Evolutionary conservation across 2,888 invertebrate species (phyloP), one percentile per base, ranked within the genome.

Genomic region (Acanthopleura granulata): DNA sequence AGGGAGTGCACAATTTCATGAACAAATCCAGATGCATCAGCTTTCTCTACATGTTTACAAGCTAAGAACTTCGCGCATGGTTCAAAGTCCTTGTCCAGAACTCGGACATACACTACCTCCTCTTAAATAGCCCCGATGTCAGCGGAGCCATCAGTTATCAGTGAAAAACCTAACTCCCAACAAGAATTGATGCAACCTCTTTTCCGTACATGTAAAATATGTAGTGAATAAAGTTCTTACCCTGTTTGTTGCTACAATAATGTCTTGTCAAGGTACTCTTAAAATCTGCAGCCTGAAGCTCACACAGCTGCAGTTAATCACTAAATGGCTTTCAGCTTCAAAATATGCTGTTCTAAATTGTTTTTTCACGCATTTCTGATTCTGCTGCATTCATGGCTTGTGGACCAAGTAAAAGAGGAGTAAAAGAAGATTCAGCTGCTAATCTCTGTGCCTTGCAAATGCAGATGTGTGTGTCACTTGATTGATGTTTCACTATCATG

Each of bases 191-290:
- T 22, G 18, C 51, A 18, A n/a, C n/a, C n/a, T n/a, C n/a, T n/a
- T n/a, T n/a, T n/a, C n/a, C n/a, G n/a, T n/a, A n/a, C n/a, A n/a
- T n/a, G n/a, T n/a, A n/a, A n/a, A n/a, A n/a, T n/a, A n/a, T n/a
- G n/a, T n/a, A n/a, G n/a, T n/a, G n/a, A n/a, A n/a, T n/a, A n/a
- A n/a, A n/a, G n/a, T n/a, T n/a, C n/a, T n/a, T n/a, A n/a, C n/a
- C n/a, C n/a, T n/a, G n/a, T n/a, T 62, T n/a, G n/a, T n/a, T n/a
- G 22, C 62, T 62, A 22, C 62, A 62, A 62, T 62, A 62, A 62
- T 62, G 62, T 22, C 22, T 62, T 15, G 62, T 62, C 22, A 62
- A 62, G 25, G 14, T 22, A 62, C 15, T 18, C 11, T 62, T 62
- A 22, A 62, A 62, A 62, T 62, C 22, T 15, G 14, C 16, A 18